phyloP scores from a whole-genome alignment of 2,888 invertebrate genomes.

The Taphrorychus bicolor region DNA sequence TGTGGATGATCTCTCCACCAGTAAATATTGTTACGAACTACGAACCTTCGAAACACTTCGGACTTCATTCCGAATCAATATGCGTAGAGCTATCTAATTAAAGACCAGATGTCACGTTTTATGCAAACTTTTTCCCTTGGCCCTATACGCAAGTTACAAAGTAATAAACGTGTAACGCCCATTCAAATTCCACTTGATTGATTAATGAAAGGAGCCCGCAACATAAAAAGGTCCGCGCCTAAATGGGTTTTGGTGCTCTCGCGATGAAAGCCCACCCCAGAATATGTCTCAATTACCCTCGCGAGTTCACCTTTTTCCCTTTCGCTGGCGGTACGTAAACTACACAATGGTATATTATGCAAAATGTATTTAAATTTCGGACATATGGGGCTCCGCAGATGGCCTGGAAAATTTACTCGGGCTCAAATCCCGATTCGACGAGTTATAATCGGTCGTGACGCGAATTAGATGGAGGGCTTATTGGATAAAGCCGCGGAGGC shows the following conservation, averaged over 20 bases:
- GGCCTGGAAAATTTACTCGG: constrained; percentile 4
- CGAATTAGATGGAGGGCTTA: constrained; percentile 53
- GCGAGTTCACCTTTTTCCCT: constrained; percentile 8
- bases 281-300: constrained; percentile 26
- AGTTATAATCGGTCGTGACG: constrained; percentile 54
- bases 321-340: neutral
- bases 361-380: constrained; percentile 18
- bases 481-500: constrained; percentile 50
- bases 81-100: too few species aligned
- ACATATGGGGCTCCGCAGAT: constrained; percentile 7
- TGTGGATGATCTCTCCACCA: too few species aligned
- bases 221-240: constrained; percentile 17
- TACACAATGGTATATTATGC: constrained; percentile 11
- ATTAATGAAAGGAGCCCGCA: constrained; percentile 21
- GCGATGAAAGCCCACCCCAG: constrained; percentile 22
- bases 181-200: constrained; percentile 29
- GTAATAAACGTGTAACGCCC: constrained; percentile 30
- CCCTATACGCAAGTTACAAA: constrained; percentile 19
- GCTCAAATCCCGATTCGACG: constrained; percentile 33
- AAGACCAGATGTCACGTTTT: constrained; percentile 13
- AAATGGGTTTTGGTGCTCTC: constrained; percentile 21
- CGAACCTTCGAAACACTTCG: too few species aligned
- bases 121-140: neutral
- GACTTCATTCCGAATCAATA: too few species aligned
- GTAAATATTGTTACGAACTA: too few species aligned